Evolutionary conservation across 35 echinoderm and acorn worm species (phyloP), one percentile per base, ranked within the genome.

Genomic region (Diadema setosum): DNA sequence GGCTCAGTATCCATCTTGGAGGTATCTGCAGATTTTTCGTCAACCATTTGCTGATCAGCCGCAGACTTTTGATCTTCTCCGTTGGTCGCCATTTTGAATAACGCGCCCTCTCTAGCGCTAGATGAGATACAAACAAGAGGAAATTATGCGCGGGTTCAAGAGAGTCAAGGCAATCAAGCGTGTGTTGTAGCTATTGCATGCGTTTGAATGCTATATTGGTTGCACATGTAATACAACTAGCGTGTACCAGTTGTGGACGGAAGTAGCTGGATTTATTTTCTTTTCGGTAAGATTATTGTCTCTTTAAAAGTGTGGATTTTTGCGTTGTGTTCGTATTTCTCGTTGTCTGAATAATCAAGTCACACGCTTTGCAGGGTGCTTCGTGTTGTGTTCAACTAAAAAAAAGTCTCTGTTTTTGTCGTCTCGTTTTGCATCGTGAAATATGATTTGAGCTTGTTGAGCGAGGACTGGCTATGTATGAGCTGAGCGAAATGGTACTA

Each of bases 211-310:
- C 20, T 18, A 65, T 65, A 59, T 59, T 60, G 21, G 1, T 60
- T 24, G 30, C 30, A 67, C 24, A 30, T 67, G 61, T 67, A 67
- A 67, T 34, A 34, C 27, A 67, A 33, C 26, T 30, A 67, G 63
- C 63, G 25, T 65, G 29, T 32, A 67, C 63, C 23, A 67, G 63
- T 33, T 67, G 30, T 34, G 8, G 63, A 67, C 63, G 63, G 63
- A 63, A 63, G 32, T 63, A 67, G 37, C 63, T 67, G 63, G 63
- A 67, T 67, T n/a, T n/a, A 67, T 67, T 67, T 67, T 67, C 27
- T 33, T 16, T 67, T n/a, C 37, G 63, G 63, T 67, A 67, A 67
- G 9, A 32, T 67, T 67, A 67, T 67, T 67, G 17, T 60, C 30
- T 59, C 29, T 18, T 60, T n/a, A n/a, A n/a, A n/a, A n/a, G n/a